Evolutionary conservation across 2,797 vertebrate genomes (phyloP).

Genomic region (Phylloscopus collybita): DNA sequence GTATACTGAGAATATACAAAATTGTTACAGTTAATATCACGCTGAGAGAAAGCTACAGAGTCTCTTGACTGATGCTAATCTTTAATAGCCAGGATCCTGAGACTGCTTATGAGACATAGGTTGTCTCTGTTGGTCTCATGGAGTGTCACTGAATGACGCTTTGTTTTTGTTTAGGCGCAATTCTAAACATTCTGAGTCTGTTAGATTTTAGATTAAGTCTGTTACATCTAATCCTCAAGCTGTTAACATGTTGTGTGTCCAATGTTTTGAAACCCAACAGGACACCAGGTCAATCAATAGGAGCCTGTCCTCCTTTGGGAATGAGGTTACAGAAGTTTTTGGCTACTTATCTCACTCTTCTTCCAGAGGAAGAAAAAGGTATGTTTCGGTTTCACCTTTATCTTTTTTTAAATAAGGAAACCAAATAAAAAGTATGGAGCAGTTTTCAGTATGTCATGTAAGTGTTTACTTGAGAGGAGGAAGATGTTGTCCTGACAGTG

Average conservation of each 20-base stretch:
- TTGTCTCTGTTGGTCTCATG: background rate
- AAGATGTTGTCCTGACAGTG: background rate
- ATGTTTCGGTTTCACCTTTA: constrained; percentile 20
- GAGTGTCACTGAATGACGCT: background rate
- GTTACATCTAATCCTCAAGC: background rate
- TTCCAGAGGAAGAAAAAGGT: constrained; percentile 87
- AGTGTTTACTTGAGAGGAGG: background rate
- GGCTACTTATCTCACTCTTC: constrained; percentile 80
- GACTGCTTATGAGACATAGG: background rate
- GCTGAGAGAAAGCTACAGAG: background rate
- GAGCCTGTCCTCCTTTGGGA: constrained; percentile 87
- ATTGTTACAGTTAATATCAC: background rate
- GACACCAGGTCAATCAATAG: constrained; percentile 81
- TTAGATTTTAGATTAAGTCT: background rate
- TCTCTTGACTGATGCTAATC: background rate
- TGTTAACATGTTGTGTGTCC: background rate
- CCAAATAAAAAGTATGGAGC: background rate
- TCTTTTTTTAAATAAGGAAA: background rate
- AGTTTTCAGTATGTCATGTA: background rate
- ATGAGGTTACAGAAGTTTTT: constrained; percentile 87
- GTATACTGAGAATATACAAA: background rate
- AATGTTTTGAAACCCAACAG: constrained; percentile 71
- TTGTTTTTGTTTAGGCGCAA: background rate
- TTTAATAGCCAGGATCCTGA: background rate
- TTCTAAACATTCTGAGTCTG: background rate